Conservation (phyloP, 2,797 vertebrate genomes). For the Carcharodon carcharias region DNA sequence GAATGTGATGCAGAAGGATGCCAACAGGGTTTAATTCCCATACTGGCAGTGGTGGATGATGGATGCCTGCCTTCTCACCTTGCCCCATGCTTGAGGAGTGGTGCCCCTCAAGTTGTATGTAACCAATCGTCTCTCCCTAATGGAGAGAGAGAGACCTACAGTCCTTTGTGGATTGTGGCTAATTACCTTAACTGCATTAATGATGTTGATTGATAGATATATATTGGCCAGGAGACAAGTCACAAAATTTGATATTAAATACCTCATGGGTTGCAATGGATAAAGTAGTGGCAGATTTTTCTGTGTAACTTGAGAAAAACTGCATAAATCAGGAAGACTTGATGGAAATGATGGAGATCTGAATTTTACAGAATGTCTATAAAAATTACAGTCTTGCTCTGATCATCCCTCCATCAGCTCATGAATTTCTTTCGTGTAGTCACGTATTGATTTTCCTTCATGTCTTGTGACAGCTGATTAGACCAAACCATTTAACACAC, state of each 20-base stretch:
- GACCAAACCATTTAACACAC: neutral
- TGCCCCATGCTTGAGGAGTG: no score
- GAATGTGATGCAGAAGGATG: no score
- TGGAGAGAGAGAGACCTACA: no score
- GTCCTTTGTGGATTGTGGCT: no score
- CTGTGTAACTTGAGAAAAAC: neutral
- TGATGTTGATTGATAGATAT: neutral
- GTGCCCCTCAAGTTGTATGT: no score
- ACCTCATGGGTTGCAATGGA: neutral
- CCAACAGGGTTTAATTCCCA: no score
- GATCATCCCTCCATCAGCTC: neutral
- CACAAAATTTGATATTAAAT: neutral
- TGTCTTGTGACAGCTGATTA: neutral
- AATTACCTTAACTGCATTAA: neutral
- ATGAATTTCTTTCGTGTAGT: neutral
- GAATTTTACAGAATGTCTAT: neutral
- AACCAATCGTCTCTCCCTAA: no score
- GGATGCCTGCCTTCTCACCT: no score
- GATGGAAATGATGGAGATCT: neutral
- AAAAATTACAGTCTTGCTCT: neutral
- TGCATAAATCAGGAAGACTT: neutral
- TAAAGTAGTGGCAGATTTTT: neutral
- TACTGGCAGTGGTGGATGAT: no score
- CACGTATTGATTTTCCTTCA: neutral
- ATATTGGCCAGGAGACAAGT: neutral